Conservation (phyloP, 2,113 vertebrate species). For the Barnardius zonarius region DNA sequence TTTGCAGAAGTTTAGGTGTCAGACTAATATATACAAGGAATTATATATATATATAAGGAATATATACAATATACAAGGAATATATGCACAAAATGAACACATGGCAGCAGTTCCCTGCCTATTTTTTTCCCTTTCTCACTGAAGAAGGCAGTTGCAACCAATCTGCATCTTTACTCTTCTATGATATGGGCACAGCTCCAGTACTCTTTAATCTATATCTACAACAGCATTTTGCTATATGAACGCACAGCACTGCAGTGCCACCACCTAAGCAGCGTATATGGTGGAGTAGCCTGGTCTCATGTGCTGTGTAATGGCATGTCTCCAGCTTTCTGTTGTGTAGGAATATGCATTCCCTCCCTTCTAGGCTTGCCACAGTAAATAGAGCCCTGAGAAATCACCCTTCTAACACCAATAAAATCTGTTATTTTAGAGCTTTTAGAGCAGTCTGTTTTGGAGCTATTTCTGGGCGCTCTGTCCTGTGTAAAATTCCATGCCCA, state of each 20-base stretch:
- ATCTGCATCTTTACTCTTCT: not conserved
- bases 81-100: not conserved
- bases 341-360: not conserved
- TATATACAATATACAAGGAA: not conserved
- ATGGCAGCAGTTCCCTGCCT: not conserved
- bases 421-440: slow-evolving; percentile 27
- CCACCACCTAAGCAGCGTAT: not conserved
- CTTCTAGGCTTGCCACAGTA: slow-evolving; percentile 28
- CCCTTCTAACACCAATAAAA: slow-evolving; percentile 64
- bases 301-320: not conserved
- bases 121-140: not conserved
- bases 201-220: not conserved
- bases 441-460: slow-evolving; percentile 18
- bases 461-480: slow-evolving; percentile 48
- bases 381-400: slow-evolving; percentile 34
- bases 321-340: not conserved
- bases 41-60: not conserved
- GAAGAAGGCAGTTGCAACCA: not conserved
- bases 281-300: not conserved
- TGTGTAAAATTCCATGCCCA: slow-evolving; percentile 41
- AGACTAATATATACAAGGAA: not conserved
- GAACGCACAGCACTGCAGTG: not conserved
- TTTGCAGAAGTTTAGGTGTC: not conserved
- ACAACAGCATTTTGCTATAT: not conserved
- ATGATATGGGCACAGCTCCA: not conserved